Conservation (phyloP, 2,888 invertebrate genomes). For the Iselma pallidipennis region DNA sequence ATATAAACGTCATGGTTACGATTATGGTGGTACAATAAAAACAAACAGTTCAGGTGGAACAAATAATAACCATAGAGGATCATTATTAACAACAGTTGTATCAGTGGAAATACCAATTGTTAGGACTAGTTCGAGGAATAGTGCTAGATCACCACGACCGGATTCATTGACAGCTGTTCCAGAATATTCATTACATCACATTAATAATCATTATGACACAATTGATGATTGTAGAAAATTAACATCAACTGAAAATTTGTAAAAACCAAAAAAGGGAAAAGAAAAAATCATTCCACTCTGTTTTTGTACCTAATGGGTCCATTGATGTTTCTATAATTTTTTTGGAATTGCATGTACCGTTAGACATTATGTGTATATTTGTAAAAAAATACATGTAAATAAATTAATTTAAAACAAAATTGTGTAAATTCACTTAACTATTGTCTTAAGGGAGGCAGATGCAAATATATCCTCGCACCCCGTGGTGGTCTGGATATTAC, state of each 20-base stretch:
- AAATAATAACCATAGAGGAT: constrained; percentile 46
- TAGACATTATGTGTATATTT: too few species aligned
- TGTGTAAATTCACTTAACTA: background rate
- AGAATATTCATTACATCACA: constrained; percentile 43
- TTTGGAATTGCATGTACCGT: background rate
- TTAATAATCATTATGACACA: constrained; percentile 36
- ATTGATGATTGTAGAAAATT: constrained; percentile 40
- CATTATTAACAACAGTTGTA: constrained; percentile 53
- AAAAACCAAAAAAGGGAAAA: constrained; percentile 17
- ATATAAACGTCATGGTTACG: constrained; percentile 41
- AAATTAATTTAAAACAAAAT: background rate
- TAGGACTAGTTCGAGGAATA: constrained; percentile 44
- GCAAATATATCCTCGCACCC: too few species aligned
- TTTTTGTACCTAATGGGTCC: background rate
- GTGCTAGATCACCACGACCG: constrained; percentile 39
- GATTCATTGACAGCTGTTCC: constrained; percentile 43
- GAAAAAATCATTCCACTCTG: background rate
- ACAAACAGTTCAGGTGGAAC: constrained; percentile 40
- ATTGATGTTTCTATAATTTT: background rate
- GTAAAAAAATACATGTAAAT: background rate
- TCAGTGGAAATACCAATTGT: constrained; percentile 51
- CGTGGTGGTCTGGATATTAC: too few species aligned
- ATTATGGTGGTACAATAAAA: constrained; percentile 33
- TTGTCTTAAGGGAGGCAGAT: too few species aligned
- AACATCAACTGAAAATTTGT: constrained; percentile 45